Evolutionary conservation across 2,797 vertebrate species (phyloP), one percentile per base, ranked within the genome.

Genomic region (Sebastes steindachneri): DNA sequence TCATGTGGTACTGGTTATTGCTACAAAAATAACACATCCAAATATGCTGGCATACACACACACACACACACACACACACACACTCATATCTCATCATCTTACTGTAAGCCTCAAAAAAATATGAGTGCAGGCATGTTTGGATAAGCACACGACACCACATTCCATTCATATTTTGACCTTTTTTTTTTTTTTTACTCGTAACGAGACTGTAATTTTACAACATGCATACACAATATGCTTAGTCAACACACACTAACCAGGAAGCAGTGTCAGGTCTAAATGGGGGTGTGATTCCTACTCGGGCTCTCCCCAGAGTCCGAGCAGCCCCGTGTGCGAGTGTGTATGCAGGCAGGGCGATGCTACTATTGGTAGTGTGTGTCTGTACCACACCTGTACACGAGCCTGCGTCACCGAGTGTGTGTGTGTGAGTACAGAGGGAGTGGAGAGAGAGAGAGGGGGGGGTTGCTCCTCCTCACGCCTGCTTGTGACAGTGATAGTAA

Each of bases 401-500:
- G 76, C 67, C 60, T 75, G 67, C 37, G 21, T 84, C 69, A 79
- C 51, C 3, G 35, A 9, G 67, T 58, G 71, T 41, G 75, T 68
- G 72, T 54, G 73, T 72, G 64, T 37, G 19, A 14, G 68, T 26
- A 23, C 1, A 10, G 57, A 33, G 65, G 79, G 78, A 75, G 78
- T 68, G 58, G 67, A 12, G 4, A 54, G 37, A 37, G 29, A 25
- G 12, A 1, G 5, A 23, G 14, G 12, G 75, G 78, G 75, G 71
- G 45, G 68, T 64, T 26, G 58, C 86, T 91, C 68, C 85, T 93
- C 69, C 85, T 93, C 90, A 87, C 82, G 86, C 90, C 90, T 87
- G 86, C 84, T 80, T 65, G 85, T 93, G 93, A 95, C 94, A 95
- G 93, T 95, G 93, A 95, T 93, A 92, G 89, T 95, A 96, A 96